Conservation (phyloP, 1,140 invertebrate genomes). For the Aphidius ervi region DNA sequence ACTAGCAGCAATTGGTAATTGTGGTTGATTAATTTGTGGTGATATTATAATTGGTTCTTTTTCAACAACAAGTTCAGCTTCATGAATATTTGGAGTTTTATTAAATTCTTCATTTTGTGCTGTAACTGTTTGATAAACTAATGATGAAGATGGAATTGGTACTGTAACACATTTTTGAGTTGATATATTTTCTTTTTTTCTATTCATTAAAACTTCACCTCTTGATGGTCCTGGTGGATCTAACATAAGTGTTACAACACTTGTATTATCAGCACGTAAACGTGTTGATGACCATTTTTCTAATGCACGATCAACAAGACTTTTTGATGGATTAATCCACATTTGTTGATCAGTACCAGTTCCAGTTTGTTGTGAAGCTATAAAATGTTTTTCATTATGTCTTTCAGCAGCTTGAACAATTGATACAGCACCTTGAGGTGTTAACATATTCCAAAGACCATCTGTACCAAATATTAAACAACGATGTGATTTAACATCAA, state of each 20-base stretch:
- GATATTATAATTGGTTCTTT: too few species aligned
- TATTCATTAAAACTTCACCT: slow-evolving; percentile 50
- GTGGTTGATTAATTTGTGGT: too few species aligned
- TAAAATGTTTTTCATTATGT: slow-evolving; percentile 68
- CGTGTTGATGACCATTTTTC: slow-evolving; percentile 73
- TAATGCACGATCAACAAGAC: slow-evolving; percentile 81
- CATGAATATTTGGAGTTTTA: too few species aligned
- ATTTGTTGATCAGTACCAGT: slow-evolving; percentile 46
- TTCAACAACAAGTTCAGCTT: too few species aligned
- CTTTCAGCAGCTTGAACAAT: slow-evolving; percentile 78
- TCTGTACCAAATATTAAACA: slow-evolving; percentile 95
- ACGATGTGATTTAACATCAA: slow-evolving; percentile 74
- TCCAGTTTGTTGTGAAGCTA: slow-evolving; percentile 52
- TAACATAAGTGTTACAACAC: slow-evolving; percentile 87
- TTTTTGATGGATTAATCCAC: slow-evolving; percentile 88
- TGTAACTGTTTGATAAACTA: neutral
- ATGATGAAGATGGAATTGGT: neutral
- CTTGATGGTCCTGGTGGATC: slow-evolving; percentile 84
- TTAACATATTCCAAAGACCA: slow-evolving; percentile 94
- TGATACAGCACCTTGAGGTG: slow-evolving; percentile 75
- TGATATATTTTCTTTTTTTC: slow-evolving; percentile 31
- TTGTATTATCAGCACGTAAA: slow-evolving; percentile 92
- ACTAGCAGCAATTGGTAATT: too few species aligned
- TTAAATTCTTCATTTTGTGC: too few species aligned
- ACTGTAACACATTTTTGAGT: slow-evolving; percentile 16